Conservation (phyloP, 1,140 invertebrate species). For the Drosophila leontia region DNA sequence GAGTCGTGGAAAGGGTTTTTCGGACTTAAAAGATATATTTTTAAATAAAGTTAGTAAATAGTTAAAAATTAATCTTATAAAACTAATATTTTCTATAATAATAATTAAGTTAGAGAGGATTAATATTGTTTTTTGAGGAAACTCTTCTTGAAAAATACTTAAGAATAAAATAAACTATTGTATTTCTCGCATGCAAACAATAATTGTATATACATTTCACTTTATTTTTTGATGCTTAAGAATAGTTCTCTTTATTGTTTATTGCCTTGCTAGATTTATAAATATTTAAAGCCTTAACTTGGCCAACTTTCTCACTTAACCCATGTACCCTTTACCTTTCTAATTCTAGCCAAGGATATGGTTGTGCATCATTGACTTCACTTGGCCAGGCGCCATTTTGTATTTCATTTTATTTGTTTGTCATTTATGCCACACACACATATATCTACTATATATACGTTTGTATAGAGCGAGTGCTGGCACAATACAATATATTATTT, state of each 20-base stretch:
- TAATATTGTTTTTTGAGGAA: too few relatives aligned
- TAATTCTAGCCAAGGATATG: conserved; percentile 8
- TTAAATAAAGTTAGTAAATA: not conserved
- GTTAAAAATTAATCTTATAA: too few relatives aligned
- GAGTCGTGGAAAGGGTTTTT: not conserved
- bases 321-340: conserved; percentile 2
- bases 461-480: conserved; percentile 1
- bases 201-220: too few relatives aligned
- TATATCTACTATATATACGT: not conserved
- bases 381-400: conserved; percentile 59
- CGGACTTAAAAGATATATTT: not conserved
- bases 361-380: conserved; percentile 46
- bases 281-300: not conserved
- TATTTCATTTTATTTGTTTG: conserved; percentile 70
- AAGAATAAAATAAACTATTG: too few relatives aligned
- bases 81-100: too few relatives aligned
- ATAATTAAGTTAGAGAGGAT: too few relatives aligned
- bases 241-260: too few relatives aligned
- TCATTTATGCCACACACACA: conserved; percentile 32
- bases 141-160: too few relatives aligned
- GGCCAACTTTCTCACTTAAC: not conserved
- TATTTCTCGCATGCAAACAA: too few relatives aligned
- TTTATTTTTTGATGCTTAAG: too few relatives aligned
- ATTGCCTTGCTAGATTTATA: not conserved
- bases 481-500: conserved; percentile 71